Percentiles rank a stretch among this genome's conserved stretches.
Conservation (phyloP, 2,797 vertebrate genomes). For the Crocodylus rhombifer region DNA sequence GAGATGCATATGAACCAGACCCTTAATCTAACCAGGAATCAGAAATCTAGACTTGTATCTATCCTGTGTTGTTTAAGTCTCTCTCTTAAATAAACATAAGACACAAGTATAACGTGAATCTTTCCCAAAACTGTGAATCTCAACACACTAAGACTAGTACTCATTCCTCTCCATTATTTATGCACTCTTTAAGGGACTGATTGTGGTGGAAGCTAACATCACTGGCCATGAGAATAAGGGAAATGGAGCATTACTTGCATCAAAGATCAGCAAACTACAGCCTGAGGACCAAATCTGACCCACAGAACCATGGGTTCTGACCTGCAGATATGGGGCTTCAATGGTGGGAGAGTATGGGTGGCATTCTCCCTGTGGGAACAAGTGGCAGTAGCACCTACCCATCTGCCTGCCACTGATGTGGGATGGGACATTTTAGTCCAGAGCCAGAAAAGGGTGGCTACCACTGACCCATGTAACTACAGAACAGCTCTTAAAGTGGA, state of each 20-base stretch:
- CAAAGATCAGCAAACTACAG: no score
- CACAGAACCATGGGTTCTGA: no score
- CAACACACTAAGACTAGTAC: neutral
- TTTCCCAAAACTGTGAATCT: neutral
- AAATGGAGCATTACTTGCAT: neutral
- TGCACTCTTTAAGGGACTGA: neutral
- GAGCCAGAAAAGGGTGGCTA: no score
- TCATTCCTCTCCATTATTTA: neutral
- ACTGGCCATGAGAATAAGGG: neutral
- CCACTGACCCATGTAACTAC: neutral
- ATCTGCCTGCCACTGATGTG: no score
- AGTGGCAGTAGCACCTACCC: no score
- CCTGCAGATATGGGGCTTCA: no score
- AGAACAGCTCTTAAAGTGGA: neutral
- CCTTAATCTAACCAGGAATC: accelerated
- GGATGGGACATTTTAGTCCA: no score
- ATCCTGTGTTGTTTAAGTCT: neutral
- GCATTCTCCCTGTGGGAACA: no score
- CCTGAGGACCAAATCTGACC: no score
- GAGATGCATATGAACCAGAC: neutral
- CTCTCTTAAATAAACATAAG: neutral
- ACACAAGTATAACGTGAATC: accelerated
- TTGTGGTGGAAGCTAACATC: neutral
- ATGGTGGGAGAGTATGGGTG: no score
- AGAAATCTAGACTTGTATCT: neutral